Evolutionary conservation across 1,140 invertebrate genomes (phyloP), one percentile per base, ranked within the genome.

Genomic region (Nixonia krombeini): DNA sequence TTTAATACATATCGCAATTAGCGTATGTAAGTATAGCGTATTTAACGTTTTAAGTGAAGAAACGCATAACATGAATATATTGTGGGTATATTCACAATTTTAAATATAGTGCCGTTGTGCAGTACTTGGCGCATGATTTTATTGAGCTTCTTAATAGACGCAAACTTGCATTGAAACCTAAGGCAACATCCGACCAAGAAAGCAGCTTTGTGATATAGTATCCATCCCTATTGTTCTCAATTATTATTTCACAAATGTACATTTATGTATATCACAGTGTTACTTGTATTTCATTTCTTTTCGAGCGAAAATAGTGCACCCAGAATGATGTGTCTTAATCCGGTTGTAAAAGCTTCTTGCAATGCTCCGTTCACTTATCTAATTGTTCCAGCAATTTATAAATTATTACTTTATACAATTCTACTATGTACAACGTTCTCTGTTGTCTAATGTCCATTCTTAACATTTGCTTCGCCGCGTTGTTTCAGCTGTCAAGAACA

Each of bases 191-290:
- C 21, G 21, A 21, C 6, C 21, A 21, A 21, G 2, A 21, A 6
- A 6, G 2, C 2, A 6, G 6, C 21, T 21, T 2, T 6, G 21
- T 21, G 21, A 21, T 21, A 21, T 3, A 21, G 2, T 21, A n/a
- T n/a, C n/a, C n/a, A n/a, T 37, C 33, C 33, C 29, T 31, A 12
- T 31, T 31, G 8, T 31, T 2, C 9, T 31, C 8, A 37, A 2
- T 7, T 15, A 37, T 37, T 15, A 15, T 37, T 16, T 7, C 29
- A 37, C 15, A 15, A 37, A 37, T 16, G 13, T 50, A 62, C 51
- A 61, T 28, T 58, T 65, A 65, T 51, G 40, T 47, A 59, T 73
- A 75, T 75, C 73, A 73, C 73, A 73, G 73, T 72, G 63, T 66
- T 17, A 62, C 46, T 70, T 68, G 61, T 73, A 50, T 68, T 49